Base-by-base conservation (phyloP, 2,113 vertebrate genomes). In the Arothron firmamentum region DNA sequence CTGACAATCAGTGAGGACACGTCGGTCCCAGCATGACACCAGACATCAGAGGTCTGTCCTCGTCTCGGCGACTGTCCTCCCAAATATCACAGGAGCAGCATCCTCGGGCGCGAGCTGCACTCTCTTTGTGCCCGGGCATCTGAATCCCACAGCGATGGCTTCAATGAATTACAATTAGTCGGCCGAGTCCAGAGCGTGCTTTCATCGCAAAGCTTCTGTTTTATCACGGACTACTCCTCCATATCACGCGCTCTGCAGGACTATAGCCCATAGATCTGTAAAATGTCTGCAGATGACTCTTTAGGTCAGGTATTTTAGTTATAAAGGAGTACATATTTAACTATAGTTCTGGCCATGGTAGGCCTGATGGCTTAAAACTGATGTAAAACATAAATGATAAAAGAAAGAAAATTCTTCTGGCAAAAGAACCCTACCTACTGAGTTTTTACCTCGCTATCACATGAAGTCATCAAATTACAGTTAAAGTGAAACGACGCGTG, bases 161-260 rank as follows among this genome's bases (percentile, higher is more conserved):
- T 53, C 45, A 31, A 1, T 7, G 7, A 67, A 67, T 70, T 70
- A 58, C 50, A 67, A 73, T 62, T 52, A 54, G 52, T 34, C 5
- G 2, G 14, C 31, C 11, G 11, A 41, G 50, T 46, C 25, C 14
- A 59, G 47, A 52, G 28, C 54, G 34, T 58, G 38, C 34, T 59
- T 28, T 56, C 52, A 42, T 48, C 17, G 66, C 25, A 57, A 28
- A 48, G 34, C 34, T 38, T 12, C 34, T 38, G 34, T 61, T 63
- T 70, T 45, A 67, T 56, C 51, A n/a, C 41, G 49, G 7, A 41
- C 41, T 52, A 38, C 38, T 42, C 1, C 31, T 54, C 11, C n/a
- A 16, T 42, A 28, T 67, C 25, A 42, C 10, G 21, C 17, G 31
- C 51, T 9, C 19, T n/a, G 18, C 4, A 21, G 5, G 52, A 38